These are phyloP conservation scores for Parotocinclus haroldoi DNA, from an alignment of 2,797 vertebrate genomes.

Conservation along the genomic window DNA sequence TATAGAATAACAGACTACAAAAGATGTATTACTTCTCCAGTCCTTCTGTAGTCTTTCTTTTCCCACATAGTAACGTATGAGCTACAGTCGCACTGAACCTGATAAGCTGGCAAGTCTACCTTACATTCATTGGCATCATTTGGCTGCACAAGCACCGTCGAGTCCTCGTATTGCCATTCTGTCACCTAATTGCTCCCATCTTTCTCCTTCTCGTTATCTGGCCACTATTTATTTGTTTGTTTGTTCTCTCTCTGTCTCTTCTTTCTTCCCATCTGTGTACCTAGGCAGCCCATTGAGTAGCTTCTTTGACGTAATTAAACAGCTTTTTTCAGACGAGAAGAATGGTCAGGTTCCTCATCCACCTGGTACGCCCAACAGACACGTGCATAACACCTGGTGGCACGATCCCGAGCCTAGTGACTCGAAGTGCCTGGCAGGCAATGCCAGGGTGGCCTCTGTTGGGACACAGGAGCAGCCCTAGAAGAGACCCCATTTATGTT, in stretches of 20 bases:
- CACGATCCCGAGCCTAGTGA: conserved; percentile 86
- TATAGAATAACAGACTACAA: no score
- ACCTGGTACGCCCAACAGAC: conserved; percentile 86
- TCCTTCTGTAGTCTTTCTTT: no score
- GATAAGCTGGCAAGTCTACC: no score
- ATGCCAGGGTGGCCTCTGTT: conserved; percentile 76
- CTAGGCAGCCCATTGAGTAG: conserved; percentile 96
- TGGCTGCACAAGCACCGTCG: conserved; percentile 7
- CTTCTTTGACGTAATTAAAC: conserved; percentile 99
- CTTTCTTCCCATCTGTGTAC: conserved; percentile 83
- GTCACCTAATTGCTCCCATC: conserved; percentile 23
- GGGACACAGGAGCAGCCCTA: conserved; percentile 88
- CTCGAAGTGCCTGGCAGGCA: conserved; percentile 80
- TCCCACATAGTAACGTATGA: no score
- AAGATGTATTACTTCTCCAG: no score
- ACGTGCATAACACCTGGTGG: conserved; percentile 77
- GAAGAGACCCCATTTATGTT: conserved; percentile 43
- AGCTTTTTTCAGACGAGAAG: conserved; percentile 99
- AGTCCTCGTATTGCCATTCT: conserved; percentile 44
- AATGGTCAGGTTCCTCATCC: conserved; percentile 91
- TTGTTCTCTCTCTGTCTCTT: conserved; percentile 69
- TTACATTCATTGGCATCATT: no score
- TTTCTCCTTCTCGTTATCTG: conserved; percentile 56
- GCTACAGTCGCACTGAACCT: no score
- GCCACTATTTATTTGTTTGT: conserved; percentile 82